Evolutionary conservation across 2,797 vertebrate species (phyloP), one percentile per base, ranked within the genome.

Genomic region (Picus viridis): DNA sequence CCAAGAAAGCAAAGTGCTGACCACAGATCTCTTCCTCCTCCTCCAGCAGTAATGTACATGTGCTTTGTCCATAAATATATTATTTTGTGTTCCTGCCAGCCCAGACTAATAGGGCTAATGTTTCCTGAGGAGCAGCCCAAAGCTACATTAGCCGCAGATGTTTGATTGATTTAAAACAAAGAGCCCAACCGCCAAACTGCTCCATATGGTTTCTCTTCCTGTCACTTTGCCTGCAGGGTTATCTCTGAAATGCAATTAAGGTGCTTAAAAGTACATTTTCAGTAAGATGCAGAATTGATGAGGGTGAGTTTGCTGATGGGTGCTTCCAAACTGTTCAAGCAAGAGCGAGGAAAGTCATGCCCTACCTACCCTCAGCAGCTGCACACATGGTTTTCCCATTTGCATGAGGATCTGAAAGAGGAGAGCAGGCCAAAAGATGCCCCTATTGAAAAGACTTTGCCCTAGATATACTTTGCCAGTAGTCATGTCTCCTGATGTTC

Each of bases 161-260:
- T 98, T 97, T 97, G 99, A 99, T 99, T 99, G 99, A 99, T 99
- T 99, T 99, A 98, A 98, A 98, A 97, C 98, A 98, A 98, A 99
- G 98, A 98, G 98, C 98, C 98, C 96, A 97, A 98, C 97, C 97
- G 96, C 98, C 97, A 97, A 97, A 93, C 97, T 97, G 97, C 98
- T 98, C 97, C 98, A 98, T 98, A 98, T 95, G 98, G 97, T 97
- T 98, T 97, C 96, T 98, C 98, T 99, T 99, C 99, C 99, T 99
- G 99, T 99, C 98, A 98, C 97, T 98, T 97, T 97, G 98, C 98
- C 98, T 98, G 98, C 98, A 97, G 98, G 98, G 98, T 99, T 99
- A 99, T 99, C 98, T 99, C 98, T 98, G 98, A 98, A 99, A 99
- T 99, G 98, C 98, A 99, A 99, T 99, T 99, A 99, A 98, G 98